phyloP scores from a whole-genome alignment of 2,113 vertebrate species.

The Rhinoptilus africanus region DNA sequence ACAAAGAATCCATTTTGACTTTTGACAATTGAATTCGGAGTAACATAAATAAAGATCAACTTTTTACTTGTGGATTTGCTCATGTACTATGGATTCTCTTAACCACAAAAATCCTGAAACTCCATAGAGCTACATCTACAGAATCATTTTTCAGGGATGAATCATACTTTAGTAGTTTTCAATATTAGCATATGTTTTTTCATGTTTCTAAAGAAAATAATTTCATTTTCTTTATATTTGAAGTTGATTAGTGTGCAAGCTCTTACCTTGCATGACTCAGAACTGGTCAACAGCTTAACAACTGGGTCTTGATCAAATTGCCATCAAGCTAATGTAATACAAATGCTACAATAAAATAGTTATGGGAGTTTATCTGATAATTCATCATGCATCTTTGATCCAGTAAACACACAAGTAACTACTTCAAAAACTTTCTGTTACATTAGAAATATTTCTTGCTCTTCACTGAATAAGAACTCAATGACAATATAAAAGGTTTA shows the following conservation, averaged over 20 bases:
- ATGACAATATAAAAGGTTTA: not conserved
- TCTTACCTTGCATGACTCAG: not conserved
- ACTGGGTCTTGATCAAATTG: not conserved
- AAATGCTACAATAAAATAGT: not conserved
- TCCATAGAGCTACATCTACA: not conserved
- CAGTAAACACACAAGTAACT: not conserved
- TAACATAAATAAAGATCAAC: not conserved
- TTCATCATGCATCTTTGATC: not conserved
- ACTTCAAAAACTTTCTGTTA: not conserved
- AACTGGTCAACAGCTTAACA: not conserved
- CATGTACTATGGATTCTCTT: not conserved
- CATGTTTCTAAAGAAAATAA: not conserved
- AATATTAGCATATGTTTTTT: not conserved
- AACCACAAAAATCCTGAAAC: not conserved
- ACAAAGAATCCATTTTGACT: not conserved
- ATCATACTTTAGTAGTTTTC: not conserved
- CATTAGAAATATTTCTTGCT: not conserved
- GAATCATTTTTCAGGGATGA: not conserved
- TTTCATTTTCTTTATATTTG: not conserved
- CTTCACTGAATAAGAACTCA: not conserved
- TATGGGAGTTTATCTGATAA: not conserved
- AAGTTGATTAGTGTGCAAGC: not conserved
- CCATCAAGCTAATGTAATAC: not conserved
- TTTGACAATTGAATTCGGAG: not conserved
- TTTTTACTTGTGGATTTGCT: not conserved